Conservation (phyloP, 2,797 vertebrate genomes). For the Gorsachius magnificus region DNA sequence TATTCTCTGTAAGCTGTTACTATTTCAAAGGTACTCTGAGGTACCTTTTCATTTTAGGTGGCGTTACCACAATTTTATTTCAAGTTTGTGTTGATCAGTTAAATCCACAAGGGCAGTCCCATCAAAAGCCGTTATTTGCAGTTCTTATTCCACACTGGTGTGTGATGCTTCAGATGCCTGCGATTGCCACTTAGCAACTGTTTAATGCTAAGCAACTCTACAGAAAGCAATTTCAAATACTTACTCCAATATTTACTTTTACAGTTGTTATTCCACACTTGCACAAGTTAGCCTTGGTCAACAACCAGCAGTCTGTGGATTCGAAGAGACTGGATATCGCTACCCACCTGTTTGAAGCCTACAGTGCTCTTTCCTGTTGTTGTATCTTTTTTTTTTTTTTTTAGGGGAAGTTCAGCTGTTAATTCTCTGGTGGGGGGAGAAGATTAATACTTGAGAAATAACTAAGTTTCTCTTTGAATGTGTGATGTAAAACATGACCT, state of each 20-base stretch:
- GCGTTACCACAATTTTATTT: not conserved
- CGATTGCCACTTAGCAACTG: not conserved
- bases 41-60: not conserved
- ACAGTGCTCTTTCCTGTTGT: slow-evolving; percentile 98
- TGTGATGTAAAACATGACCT: not conserved
- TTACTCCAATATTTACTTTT: slow-evolving; percentile 23
- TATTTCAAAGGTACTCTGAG: not conserved
- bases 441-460: not conserved
- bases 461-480: not conserved
- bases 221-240: not conserved
- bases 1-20: not conserved
- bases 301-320: slow-evolving; percentile 93
- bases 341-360: slow-evolving; percentile 96
- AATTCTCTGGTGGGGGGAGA: not conserved
- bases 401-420: not conserved
- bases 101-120: not conserved
- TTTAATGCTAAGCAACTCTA: not conserved
- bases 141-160: not conserved
- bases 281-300: slow-evolving; percentile 92
- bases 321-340: slow-evolving; percentile 94
- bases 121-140: not conserved
- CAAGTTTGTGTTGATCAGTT: not conserved
- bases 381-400: slow-evolving; percentile 88
- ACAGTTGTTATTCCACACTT: slow-evolving; percentile 97
- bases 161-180: not conserved